Conservation (phyloP, 2,888 invertebrate genomes). For the Meiosimyza platycephala region DNA sequence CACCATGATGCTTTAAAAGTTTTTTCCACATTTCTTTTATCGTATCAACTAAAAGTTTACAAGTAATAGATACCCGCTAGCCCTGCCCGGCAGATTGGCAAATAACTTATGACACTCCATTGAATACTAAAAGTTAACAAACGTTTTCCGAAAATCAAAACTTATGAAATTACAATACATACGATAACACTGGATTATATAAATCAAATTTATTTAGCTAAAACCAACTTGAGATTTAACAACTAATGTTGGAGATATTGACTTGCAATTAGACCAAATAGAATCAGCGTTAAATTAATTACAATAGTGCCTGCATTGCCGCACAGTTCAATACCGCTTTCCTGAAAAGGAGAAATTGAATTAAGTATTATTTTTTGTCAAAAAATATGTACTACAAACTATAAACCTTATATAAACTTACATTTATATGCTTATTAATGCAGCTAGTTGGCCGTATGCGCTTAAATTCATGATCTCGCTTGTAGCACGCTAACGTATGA, state of each 20-base stretch:
- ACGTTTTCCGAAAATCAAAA: neutral
- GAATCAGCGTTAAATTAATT: slow-evolving; percentile 58
- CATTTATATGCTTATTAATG: slow-evolving; percentile 80
- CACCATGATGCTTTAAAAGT: neutral
- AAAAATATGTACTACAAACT: no score
- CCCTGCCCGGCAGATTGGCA: no score
- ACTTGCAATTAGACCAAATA: slow-evolving; percentile 55
- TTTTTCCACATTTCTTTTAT: no score
- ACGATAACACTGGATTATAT: neutral
- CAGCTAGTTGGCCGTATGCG: slow-evolving; percentile 80
- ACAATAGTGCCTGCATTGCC: slow-evolving; percentile 68
- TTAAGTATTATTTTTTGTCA: slow-evolving; percentile 36
- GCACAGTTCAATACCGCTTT: slow-evolving; percentile 77
- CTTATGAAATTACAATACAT: neutral
- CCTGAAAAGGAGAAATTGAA: slow-evolving; percentile 63
- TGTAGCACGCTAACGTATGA: slow-evolving; percentile 74
- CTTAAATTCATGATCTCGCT: slow-evolving; percentile 71
- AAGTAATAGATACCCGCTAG: no score
- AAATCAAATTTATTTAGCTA: slow-evolving; percentile 27
- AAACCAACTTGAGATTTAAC: slow-evolving; percentile 47
- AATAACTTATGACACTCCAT: no score
- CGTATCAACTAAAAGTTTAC: no score
- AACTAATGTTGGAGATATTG: slow-evolving; percentile 58
- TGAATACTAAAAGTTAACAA: no score
- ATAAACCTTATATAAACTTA: slow-evolving; percentile 69